Percentiles rank a stretch among this genome's conserved stretches.
These are phyloP conservation scores for Hydrolagus colliei DNA, from an alignment of 2,797 vertebrate genomes.

Conservation along the genomic window DNA sequence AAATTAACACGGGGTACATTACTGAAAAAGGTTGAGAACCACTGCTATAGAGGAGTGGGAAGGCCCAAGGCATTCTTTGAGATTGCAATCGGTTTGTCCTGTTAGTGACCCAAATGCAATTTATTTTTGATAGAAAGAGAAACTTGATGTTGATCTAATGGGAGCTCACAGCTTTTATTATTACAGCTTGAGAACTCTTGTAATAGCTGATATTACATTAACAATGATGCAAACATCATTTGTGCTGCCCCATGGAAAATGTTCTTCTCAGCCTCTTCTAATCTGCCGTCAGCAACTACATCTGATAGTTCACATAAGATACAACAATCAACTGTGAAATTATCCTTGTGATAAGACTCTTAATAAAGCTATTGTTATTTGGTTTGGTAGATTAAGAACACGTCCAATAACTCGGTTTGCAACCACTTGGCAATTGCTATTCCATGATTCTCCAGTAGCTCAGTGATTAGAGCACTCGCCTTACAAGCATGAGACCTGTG, in stretches of 20 bases:
- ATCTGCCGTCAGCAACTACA: slow-evolving; percentile 15
- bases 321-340: slow-evolving; percentile 23
- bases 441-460: too few species aligned
- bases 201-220: slow-evolving; percentile 19
- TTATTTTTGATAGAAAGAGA: not conserved
- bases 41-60: too few species aligned
- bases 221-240: slow-evolving; percentile 29
- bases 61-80: too few species aligned
- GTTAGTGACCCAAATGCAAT: not conserved
- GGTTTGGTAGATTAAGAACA: not conserved
- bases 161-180: not conserved
- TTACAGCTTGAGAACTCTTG: not conserved
- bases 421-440: too few species aligned
- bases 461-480: too few species aligned
- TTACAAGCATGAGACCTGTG: too few species aligned
- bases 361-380: not conserved
- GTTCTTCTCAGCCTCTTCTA: slow-evolving; percentile 1
- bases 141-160: not conserved
- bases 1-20: too few species aligned
- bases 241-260: slow-evolving; percentile 22
- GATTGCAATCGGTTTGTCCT: too few species aligned
- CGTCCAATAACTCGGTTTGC: too few species aligned
- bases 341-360: slow-evolving; percentile 11
- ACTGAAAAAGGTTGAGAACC: too few species aligned
- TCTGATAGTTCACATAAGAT: slow-evolving; percentile 8